Percentiles rank a stretch among this genome's conserved stretches.
Evolutionary conservation across 2,888 invertebrate species (phyloP).

Genomic region (Schizotus pectinicornis): DNA sequence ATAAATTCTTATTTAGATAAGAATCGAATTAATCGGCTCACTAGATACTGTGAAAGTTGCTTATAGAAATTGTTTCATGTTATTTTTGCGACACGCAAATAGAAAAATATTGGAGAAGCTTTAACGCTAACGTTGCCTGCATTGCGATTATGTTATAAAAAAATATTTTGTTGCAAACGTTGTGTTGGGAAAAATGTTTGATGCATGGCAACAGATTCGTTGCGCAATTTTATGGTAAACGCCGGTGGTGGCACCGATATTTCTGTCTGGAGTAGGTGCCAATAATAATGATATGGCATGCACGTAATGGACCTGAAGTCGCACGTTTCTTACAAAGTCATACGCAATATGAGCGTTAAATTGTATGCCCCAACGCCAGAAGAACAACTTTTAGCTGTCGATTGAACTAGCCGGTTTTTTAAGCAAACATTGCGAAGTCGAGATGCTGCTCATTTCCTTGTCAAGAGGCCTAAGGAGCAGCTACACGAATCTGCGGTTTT

Average conservation of each 20-base stretch:
- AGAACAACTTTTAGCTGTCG: no score
- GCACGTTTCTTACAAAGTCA: slow-evolving; percentile 26
- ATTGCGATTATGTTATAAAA: no score
- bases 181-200: no score
- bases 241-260: slow-evolving; percentile 1
- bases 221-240: slow-evolving; percentile 10
- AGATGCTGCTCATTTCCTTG: no score
- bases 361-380: slow-evolving; percentile 1
- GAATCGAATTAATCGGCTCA: slow-evolving; percentile 22
- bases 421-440: no score
- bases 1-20: slow-evolving; percentile 10
- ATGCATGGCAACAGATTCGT: not conserved
- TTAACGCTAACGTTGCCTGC: no score
- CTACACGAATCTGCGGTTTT: no score
- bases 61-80: slow-evolving; percentile 1
- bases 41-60: slow-evolving; percentile 21
- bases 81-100: no score
- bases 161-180: no score
- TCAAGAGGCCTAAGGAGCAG: no score
- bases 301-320: slow-evolving; percentile 26
- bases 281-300: slow-evolving; percentile 29
- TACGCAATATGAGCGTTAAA: slow-evolving; percentile 14
- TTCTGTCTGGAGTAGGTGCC: slow-evolving; percentile 10
- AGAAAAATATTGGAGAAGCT: no score
- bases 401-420: no score